Evolutionary conservation across 2,888 invertebrate species (phyloP).

Genomic region (Gymnoscelis rufifasciata): DNA sequence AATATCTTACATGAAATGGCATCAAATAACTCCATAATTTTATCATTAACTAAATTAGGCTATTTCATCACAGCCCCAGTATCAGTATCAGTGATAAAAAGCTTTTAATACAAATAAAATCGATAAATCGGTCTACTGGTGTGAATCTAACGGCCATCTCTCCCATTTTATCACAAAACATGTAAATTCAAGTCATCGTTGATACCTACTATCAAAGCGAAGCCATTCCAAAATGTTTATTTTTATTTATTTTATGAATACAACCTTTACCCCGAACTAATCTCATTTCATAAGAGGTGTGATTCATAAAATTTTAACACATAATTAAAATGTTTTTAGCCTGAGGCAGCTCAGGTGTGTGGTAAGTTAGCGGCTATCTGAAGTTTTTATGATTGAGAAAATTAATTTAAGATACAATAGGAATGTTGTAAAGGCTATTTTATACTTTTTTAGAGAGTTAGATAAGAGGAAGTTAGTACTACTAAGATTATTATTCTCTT

Average conservation of each 20-base stretch:
- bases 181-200: not conserved
- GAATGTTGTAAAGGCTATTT: constrained; percentile 28
- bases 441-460: constrained; percentile 22
- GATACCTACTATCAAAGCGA: not conserved
- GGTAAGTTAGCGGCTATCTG: constrained; percentile 18
- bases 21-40: no score
- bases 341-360: constrained; percentile 26
- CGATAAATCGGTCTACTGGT: not conserved
- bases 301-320: constrained; percentile 28
- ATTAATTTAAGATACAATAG: constrained; percentile 33
- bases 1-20: no score
- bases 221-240: not conserved
- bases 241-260: constrained; percentile 19
- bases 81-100: no score
- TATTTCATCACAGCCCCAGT: no score
- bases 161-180: not conserved
- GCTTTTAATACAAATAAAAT: not conserved
- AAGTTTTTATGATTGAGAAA: constrained; percentile 30
- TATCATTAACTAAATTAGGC: no score
- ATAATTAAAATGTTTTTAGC: constrained; percentile 25
- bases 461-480: no score
- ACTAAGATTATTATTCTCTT: no score
- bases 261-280: constrained; percentile 17
- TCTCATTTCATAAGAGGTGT: constrained; percentile 21
- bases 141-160: not conserved